These are phyloP conservation scores for Eristalis intricaria DNA, from an alignment of 2,888 invertebrate genomes.

Conservation along the genomic window DNA sequence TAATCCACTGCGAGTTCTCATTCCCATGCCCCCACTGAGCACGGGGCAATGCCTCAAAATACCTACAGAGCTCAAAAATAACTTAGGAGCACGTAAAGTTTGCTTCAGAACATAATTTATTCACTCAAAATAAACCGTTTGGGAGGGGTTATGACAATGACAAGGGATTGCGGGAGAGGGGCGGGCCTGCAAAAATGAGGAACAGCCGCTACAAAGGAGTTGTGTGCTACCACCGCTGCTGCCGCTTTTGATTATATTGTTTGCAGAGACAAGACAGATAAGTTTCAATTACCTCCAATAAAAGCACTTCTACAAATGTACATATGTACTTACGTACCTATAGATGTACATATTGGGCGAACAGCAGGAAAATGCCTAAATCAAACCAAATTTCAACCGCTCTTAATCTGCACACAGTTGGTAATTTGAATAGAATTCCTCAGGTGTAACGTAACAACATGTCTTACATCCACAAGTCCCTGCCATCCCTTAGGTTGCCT, in stretches of 20 bases:
- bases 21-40: constrained; percentile 33
- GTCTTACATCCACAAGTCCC: constrained; percentile 22
- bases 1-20: constrained; percentile 49
- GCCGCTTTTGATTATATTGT: constrained; percentile 36
- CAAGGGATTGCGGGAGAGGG: not conserved
- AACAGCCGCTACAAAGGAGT: constrained; percentile 32
- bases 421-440: constrained; percentile 46
- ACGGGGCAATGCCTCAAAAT: constrained; percentile 60
- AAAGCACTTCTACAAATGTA: constrained; percentile 24
- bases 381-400: constrained; percentile 45
- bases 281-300: constrained; percentile 60
- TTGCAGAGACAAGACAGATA: constrained; percentile 38
- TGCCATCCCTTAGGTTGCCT: not conserved
- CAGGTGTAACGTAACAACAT: constrained; percentile 40
- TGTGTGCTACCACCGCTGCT: constrained; percentile 16
- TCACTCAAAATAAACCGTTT: constrained; percentile 56
- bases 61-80: constrained; percentile 58
- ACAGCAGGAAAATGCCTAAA: constrained; percentile 23
- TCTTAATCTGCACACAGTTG: constrained; percentile 38
- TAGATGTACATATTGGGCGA: not conserved
- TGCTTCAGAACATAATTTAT: constrained; percentile 65
- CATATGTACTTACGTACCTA: not conserved
- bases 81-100: constrained; percentile 63
- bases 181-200: constrained; percentile 1
- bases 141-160: constrained; percentile 2